Base-by-base conservation (phyloP, 1,140 invertebrate species). In the Euwallacea similis region DNA sequence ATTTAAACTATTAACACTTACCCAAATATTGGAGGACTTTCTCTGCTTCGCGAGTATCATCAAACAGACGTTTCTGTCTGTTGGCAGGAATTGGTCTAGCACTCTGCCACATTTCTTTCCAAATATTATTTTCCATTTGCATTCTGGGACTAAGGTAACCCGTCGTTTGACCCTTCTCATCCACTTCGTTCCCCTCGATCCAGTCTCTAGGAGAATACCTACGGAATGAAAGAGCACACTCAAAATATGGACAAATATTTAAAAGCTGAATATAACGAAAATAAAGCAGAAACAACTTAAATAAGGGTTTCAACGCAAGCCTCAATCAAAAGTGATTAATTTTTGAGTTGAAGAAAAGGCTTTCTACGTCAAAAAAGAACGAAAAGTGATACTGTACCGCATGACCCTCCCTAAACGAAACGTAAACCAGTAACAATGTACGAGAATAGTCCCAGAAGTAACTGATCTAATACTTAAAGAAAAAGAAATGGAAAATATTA, bases 31-130 rank as follows among this genome's bases (percentile, higher is more conserved):
- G 93, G 13, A 98, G 82, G 44, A 95, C 93, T 83, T 97, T 97
- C 79, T 98, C 93, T 0, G 95, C 97, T 84, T 98, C 97, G 60
- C 91, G 89, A 0, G 95, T 96, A 77, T 98, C 97, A 81, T 99
- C 96, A 82, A 99, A 99, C 0, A 99, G 84, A 59, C 96, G 86
- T 78, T 92, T 91, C 82, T 99, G 98, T 50, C 93, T 83, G 56
- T 88, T 83, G 0, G 94, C 94, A 0, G 97, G 95, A 9, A 98
- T 90, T 0, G 96, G 88, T 72, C 91, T 88, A 0, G 96, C 93
- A 53, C 92, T 89, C 78, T 85, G 82, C 92, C 97, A 98, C 3
- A 93, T 91, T 76, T 94, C 92, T 6, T 89, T 83, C 98, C 97
- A 99, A 60, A 95, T 91, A 61, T 78, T 79, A n/a, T 94, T 94